Conservation (phyloP, 2,797 vertebrate genomes). For the Melanotaenia maccullochi region DNA sequence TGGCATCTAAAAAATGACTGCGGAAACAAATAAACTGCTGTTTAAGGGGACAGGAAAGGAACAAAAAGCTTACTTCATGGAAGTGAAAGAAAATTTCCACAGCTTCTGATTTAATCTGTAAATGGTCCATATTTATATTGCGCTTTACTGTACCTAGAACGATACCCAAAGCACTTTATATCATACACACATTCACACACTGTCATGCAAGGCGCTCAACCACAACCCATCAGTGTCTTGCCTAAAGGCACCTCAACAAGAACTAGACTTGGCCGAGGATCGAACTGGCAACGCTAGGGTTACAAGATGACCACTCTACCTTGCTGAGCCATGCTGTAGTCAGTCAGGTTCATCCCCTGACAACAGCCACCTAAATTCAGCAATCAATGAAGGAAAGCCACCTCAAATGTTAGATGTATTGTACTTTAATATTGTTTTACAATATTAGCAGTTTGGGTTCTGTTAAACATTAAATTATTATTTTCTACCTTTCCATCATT, state of each 20-base stretch:
- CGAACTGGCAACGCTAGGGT: too few relatives aligned
- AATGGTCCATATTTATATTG: too few relatives aligned
- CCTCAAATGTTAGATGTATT: neutral
- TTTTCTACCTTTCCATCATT: neutral
- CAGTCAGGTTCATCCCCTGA: neutral
- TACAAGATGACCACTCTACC: too few relatives aligned
- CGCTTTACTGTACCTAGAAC: too few relatives aligned
- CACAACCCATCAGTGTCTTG: too few relatives aligned
- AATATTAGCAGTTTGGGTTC: neutral
- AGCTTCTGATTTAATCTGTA: neutral
- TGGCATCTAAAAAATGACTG: neutral
- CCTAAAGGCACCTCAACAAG: too few relatives aligned
- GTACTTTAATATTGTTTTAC: neutral
- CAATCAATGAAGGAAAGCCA: neutral
- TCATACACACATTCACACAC: too few relatives aligned
- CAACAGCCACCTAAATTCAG: neutral
- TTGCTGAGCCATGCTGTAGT: neutral
- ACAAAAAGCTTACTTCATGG: neutral
- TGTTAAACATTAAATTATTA: neutral
- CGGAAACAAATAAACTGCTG: conserved; percentile 2
- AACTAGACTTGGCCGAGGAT: too few relatives aligned
- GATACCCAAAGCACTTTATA: too few relatives aligned
- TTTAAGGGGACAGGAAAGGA: conserved; percentile 1
- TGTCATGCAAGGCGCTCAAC: too few relatives aligned
- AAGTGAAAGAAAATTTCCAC: neutral